phyloP scores from a whole-genome alignment of 2,113 vertebrate species.

The Hemicordylus capensis region DNA sequence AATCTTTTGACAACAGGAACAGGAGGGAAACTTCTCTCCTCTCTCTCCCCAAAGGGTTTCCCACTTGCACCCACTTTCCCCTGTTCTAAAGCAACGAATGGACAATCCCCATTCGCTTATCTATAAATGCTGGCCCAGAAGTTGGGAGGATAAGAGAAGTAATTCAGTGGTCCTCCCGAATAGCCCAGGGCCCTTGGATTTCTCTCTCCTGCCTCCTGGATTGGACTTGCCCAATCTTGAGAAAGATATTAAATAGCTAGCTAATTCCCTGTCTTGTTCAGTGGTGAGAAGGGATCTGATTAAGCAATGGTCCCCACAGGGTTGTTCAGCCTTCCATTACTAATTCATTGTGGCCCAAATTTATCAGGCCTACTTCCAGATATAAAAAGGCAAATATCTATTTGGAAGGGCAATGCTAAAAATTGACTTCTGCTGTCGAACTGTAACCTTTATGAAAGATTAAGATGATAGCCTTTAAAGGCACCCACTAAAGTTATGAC shows the following conservation, averaged over 20 bases:
- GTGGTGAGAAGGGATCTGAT: background rate
- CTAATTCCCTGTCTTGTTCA: background rate
- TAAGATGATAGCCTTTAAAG: background rate
- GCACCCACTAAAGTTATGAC: background rate
- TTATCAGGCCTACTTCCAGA: background rate
- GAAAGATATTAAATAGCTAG: background rate
- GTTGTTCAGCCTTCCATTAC: background rate
- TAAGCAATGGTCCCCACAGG: background rate
- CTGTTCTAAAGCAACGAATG: too few relatives aligned
- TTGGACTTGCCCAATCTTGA: background rate
- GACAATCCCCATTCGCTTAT: too few relatives aligned
- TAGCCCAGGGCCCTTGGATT: background rate
- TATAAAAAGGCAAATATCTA: background rate
- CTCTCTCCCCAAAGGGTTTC: too few relatives aligned
- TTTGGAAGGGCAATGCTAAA: slow-evolving; percentile 1
- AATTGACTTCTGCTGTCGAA: background rate
- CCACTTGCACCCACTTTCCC: too few relatives aligned
- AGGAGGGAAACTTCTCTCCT: too few relatives aligned
- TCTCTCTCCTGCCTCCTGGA: too few relatives aligned
- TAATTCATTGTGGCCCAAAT: fast-evolving
- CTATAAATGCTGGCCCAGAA: too few relatives aligned
- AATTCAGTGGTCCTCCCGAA: background rate
- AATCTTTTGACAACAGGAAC: too few relatives aligned
- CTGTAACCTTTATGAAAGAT: background rate
- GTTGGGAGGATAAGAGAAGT: background rate